These are phyloP conservation scores for Paraescarpia echinospica DNA, from an alignment of 1,140 invertebrate species.

Conservation along the genomic window DNA sequence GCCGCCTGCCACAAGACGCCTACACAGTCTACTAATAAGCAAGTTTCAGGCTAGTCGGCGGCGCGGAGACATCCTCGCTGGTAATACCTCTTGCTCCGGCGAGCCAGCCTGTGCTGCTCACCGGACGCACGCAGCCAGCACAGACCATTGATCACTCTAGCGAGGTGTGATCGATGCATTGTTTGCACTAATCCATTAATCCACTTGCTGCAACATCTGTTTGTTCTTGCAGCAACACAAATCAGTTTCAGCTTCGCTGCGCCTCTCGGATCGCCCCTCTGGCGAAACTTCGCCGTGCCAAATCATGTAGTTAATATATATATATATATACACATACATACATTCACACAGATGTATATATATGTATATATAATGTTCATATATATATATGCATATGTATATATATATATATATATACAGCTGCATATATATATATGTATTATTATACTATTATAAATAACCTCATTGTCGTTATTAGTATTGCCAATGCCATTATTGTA, in stretches of 20 bases:
- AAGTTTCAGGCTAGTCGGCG: background rate
- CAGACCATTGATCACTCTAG: background rate
- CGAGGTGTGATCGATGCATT: background rate
- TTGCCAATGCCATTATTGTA: too few species aligned
- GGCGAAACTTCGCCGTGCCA: background rate
- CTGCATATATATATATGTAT: too few species aligned
- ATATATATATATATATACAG: too few species aligned
- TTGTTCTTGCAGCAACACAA: background rate
- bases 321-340: too few species aligned
- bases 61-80: background rate
- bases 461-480: too few species aligned
- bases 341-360: too few species aligned
- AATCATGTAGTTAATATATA: conserved; percentile 1
- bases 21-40: background rate
- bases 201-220: background rate
- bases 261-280: background rate
- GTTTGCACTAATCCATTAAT: conserved; percentile 1
- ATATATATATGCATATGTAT: too few species aligned
- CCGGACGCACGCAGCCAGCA: background rate
- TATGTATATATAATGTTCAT: too few species aligned
- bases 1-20: background rate
- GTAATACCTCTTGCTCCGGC: background rate
- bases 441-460: too few species aligned
- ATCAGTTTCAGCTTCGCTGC: background rate
- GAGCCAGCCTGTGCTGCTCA: background rate